Evolutionary conservation across 2,797 vertebrate genomes (phyloP), one percentile per base, ranked within the genome.

Genomic region (Hoplostethus mediterraneus): DNA sequence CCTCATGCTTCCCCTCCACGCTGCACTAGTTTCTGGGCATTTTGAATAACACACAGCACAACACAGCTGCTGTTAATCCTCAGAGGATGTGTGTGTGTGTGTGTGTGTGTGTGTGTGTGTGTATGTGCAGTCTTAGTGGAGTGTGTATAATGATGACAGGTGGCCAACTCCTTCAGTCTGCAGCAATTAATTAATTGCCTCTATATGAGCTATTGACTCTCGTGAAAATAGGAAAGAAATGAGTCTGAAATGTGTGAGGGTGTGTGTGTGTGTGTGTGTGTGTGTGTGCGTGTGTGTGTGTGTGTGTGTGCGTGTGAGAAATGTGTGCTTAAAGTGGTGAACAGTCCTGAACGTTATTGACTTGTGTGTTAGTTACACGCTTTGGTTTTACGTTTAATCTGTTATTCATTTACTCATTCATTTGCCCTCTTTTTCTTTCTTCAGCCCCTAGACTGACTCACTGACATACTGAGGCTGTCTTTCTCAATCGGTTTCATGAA

Each of bases 71-170:
- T 67, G 71, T 72, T 16, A 42, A 72, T 73, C 74, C 86, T 80
- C 77, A 47, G 70, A 74, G 86, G 75, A 67, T 63, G 58, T 54
- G 65, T 7, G 25, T 17, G 61, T 51, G 47, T 11, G 47, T 40
- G 48, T 17, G 47, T 40, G 48, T 3, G 17, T 40, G 67, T 49
- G 53, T 59, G 51, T 30, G 60, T 62, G 42, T 47, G 36, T 64
- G 49, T 25, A 36, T 42, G 48, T 17, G 38, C 36, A 11, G 82
- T 83, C 60, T 76, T 55, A 74, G 64, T 38, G 64, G 54, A 88
- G 82, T 81, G 84, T 85, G 82, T 73, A 73, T 75, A 77, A 83
- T 51, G 58, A 70, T 56, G 79, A 87, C 92, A 93, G 89, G 86
- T 90, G 87, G 86, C 67, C 77, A n/a, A 42, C 38, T 89, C 77